Base-by-base conservation (phyloP, 2,888 invertebrate genomes). In the Octodonta nipae region DNA sequence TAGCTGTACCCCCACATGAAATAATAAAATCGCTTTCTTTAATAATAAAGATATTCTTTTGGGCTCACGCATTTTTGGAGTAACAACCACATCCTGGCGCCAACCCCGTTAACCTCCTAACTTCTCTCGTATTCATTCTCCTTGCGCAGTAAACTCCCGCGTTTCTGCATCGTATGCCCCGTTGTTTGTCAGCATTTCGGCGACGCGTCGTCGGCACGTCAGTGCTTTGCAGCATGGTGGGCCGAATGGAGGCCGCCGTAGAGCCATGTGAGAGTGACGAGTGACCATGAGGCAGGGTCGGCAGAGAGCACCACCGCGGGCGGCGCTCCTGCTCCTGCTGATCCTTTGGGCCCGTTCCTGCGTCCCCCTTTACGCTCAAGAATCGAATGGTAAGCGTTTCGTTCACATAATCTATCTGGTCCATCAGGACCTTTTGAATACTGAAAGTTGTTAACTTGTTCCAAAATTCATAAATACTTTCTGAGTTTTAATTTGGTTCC, bases 281-380 rank as follows among this genome's bases (percentile, higher is more conserved):
- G 53, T 55, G 55, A 56, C 51, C 45, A 56, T 55, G 55, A 48
- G 43, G 51, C 49, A 48, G 52, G 54, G 51, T 43, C 49, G 51
- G 55, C 55, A 47, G 51, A 49, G 49, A 51, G 50, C 50, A 46
- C 49, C 53, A 46, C 47, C 43, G 38, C 36, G 43, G 52, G 49
- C 51, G 54, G 49, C 45, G 50, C 52, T 56, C 50, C 50, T 55
- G 51, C 52, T 51, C 44, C 46, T 52, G 48, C 49, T 51, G 43
- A 41, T 49, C 45, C 42, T 49, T 35, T 46, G 48, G 41, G 39
- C 40, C 42, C 42, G 43, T 30, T 43, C 41, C 39, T 40, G 49
- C 43, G 39, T 46, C 34, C 47, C 45, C 38, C 41, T 35, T 13
- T 37, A 42, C 41, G 48, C 52, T 44, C 49, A 51, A 42, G 44